phyloP scores from a whole-genome alignment of 1,140 invertebrate genomes.

The Drosophila bocki region DNA sequence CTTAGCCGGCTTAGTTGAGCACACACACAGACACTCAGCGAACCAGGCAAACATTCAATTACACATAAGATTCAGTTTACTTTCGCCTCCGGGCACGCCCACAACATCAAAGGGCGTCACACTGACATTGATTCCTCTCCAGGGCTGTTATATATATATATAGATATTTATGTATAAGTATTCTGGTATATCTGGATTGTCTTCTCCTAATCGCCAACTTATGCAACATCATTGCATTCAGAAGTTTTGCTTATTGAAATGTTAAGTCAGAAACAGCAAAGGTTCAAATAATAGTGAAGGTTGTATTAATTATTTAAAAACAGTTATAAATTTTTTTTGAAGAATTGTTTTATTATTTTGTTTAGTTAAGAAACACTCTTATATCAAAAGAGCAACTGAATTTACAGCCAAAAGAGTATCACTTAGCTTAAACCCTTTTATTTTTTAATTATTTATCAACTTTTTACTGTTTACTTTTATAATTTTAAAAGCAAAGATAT shows the following conservation, averaged over 20 bases:
- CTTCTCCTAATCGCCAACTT: slow-evolving; percentile 47
- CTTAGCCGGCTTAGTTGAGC: slow-evolving; percentile 43
- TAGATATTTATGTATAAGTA: neutral
- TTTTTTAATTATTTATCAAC: neutral
- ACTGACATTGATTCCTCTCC: slow-evolving; percentile 40
- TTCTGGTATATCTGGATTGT: slow-evolving; percentile 18
- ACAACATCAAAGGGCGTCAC: slow-evolving; percentile 61
- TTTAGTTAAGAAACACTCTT: too few species aligned
- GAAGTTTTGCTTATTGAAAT: slow-evolving; percentile 33
- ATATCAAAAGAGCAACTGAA: too few species aligned
- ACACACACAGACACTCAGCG: slow-evolving; percentile 5
- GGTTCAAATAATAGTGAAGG: neutral
- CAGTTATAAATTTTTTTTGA: too few species aligned
- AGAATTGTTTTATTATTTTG: too few species aligned
- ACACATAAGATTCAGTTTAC: slow-evolving; percentile 56
- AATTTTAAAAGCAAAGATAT: neutral
- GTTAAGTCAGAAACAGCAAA: slow-evolving; percentile 23
- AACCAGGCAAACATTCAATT: slow-evolving; percentile 64
- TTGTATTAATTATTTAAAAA: neutral
- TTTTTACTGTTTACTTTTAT: neutral
- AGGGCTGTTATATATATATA: neutral
- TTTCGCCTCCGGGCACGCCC: slow-evolving; percentile 41
- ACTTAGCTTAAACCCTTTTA: neutral
- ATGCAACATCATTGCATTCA: slow-evolving; percentile 58
- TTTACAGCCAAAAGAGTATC: neutral